These are phyloP conservation scores for Lepidocyrtinus sp. DNA, from an alignment of 2,888 invertebrate species.

Conservation along the genomic window DNA sequence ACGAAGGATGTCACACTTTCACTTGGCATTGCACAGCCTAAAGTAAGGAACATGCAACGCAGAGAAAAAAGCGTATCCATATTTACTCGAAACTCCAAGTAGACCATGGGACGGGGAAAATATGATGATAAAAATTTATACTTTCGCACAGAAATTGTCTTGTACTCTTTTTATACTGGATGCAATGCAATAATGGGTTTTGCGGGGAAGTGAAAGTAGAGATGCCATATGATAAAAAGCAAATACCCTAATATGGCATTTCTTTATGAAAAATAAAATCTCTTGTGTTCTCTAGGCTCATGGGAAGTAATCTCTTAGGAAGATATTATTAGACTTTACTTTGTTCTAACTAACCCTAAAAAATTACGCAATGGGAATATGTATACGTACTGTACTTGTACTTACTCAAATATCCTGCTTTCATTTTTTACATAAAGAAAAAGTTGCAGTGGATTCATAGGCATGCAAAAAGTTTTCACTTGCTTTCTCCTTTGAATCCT, in stretches of 20 bases:
- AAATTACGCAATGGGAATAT: too few species aligned
- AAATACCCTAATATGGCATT: background rate
- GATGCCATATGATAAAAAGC: background rate
- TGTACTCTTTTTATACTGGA: background rate
- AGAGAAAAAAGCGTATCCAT: background rate
- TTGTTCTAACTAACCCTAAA: too few species aligned
- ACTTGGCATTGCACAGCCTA: background rate
- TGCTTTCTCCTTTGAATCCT: too few species aligned
- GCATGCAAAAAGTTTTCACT: too few species aligned
- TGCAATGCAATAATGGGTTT: background rate
- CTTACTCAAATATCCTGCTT: too few species aligned
- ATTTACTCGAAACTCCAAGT: too few species aligned
- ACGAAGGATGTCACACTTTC: background rate
- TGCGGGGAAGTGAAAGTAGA: background rate
- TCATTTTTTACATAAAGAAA: too few species aligned
- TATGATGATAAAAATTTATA: background rate
- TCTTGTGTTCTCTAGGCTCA: background rate
- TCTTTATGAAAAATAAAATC: background rate
- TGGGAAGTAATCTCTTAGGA: background rate
- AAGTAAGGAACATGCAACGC: background rate
- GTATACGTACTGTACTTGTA: too few species aligned
- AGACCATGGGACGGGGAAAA: background rate
- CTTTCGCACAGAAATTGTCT: background rate
- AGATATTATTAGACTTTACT: too few species aligned
- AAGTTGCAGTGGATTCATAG: too few species aligned